A percentile compares a stretch with the other conserved stretches of the same genome.
Evolutionary conservation across 2,888 invertebrate species (phyloP).

Genomic region (Papilio protenor): DNA sequence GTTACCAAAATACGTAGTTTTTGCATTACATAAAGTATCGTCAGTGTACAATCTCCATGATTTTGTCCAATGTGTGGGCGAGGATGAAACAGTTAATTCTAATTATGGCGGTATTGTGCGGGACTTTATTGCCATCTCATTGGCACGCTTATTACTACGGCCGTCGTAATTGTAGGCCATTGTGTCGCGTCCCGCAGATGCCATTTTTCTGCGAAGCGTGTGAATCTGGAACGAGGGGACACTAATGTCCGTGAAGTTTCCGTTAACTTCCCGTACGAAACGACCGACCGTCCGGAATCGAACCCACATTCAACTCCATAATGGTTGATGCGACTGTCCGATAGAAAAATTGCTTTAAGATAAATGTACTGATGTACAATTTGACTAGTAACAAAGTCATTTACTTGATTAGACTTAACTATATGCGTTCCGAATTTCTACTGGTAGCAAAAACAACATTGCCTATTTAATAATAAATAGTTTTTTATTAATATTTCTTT

Average conservation of each 20-base stretch:
- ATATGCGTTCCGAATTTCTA: not conserved
- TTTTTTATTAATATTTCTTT: not conserved
- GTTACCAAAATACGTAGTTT: not conserved
- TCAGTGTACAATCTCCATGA: conserved; percentile 66
- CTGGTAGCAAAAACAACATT: not conserved
- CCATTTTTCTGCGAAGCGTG: conserved; percentile 77
- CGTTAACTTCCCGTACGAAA: conserved; percentile 53
- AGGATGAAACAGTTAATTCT: conserved; percentile 82
- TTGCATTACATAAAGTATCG: not conserved
- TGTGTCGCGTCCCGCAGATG: conserved; percentile 64
- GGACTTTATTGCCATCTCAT: conserved; percentile 83
- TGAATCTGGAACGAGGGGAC: conserved; percentile 72
- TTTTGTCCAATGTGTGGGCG: conserved; percentile 74
- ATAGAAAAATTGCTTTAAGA: conserved; percentile 42
- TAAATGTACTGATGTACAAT: conserved; percentile 1
- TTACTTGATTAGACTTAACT: not conserved
- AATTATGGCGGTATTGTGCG: conserved; percentile 81
- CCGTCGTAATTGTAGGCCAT: conserved; percentile 77
- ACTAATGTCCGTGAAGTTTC: conserved; percentile 63
- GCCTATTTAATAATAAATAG: no score
- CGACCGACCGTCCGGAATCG: conserved; percentile 32
- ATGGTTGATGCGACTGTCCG: conserved; percentile 31
- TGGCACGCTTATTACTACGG: conserved; percentile 75
- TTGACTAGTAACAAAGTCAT: not conserved
- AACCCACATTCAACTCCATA: conserved; percentile 26